A percentile compares a stretch with the other conserved stretches of the same genome.
These are phyloP conservation scores for Diplodus puntazzo DNA, from an alignment of 2,797 vertebrate genomes.

Conservation along the genomic window DNA sequence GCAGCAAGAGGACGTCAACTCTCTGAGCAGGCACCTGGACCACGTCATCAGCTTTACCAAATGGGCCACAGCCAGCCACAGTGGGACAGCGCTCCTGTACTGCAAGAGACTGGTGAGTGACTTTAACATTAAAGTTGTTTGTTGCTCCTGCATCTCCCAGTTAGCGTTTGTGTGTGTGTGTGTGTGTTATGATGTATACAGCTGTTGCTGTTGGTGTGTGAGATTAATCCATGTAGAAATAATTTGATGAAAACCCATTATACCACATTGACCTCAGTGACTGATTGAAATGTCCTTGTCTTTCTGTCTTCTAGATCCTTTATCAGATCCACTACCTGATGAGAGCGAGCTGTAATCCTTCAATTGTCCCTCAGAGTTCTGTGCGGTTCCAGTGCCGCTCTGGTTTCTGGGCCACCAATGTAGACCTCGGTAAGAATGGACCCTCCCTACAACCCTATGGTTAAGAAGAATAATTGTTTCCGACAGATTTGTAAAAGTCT, in stretches of 20 bases:
- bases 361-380: slow-evolving; percentile 84
- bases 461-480: neutral
- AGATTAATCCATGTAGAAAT: too few species aligned
- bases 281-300: neutral
- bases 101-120: slow-evolving; percentile 95
- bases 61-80: slow-evolving; percentile 95
- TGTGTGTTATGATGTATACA: too few species aligned
- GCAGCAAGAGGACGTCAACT: slow-evolving; percentile 91
- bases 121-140: neutral
- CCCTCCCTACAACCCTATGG: neutral
- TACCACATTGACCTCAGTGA: neutral
- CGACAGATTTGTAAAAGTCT: neutral
- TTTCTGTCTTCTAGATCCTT: slow-evolving; percentile 78
- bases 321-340: slow-evolving; percentile 88
- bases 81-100: slow-evolving; percentile 94
- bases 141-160: too few species aligned
- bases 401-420: slow-evolving; percentile 87
- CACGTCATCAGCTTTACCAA: slow-evolving; percentile 97
- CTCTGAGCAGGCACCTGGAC: slow-evolving; percentile 92
- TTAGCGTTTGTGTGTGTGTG: too few species aligned
- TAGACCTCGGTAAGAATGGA: slow-evolving; percentile 85
- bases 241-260: neutral
- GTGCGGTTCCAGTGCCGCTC: slow-evolving; percentile 88
- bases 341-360: slow-evolving; percentile 85
- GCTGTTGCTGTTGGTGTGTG: too few species aligned